Evolutionary conservation across 1,140 invertebrate species (phyloP).

Genomic region (Procambarus virginalis): DNA sequence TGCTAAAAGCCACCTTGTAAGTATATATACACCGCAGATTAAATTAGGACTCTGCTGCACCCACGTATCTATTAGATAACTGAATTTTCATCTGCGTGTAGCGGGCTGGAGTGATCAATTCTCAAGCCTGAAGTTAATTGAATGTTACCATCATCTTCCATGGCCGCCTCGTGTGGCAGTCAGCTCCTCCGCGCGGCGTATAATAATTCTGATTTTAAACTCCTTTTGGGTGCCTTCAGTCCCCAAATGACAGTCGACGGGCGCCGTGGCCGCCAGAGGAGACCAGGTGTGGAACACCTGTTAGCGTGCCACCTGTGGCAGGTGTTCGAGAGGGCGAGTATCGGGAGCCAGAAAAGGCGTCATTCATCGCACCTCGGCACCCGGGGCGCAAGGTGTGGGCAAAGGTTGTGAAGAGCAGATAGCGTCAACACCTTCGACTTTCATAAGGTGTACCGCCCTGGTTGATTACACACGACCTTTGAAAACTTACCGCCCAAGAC

Average conservation of each 20-base stretch:
- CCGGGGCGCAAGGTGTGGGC: slow-evolving; percentile 29
- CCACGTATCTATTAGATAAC: slow-evolving; percentile 49
- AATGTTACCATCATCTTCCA: slow-evolving; percentile 59
- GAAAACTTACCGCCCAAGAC: slow-evolving; percentile 37
- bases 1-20: slow-evolving; percentile 41
- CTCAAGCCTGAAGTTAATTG: slow-evolving; percentile 56
- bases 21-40: slow-evolving; percentile 47
- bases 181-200: slow-evolving; percentile 2
- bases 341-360: background rate
- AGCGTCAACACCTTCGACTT: slow-evolving; percentile 54
- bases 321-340: background rate
- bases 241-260: background rate
- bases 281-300: background rate
- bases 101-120: slow-evolving; percentile 48
- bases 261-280: background rate
- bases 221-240: background rate
- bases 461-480: slow-evolving; percentile 58
- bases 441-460: slow-evolving; percentile 51
- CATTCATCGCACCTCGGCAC: slow-evolving; percentile 25
- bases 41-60: slow-evolving; percentile 40
- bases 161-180: slow-evolving; percentile 36
- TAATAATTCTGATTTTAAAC: slow-evolving; percentile 3
- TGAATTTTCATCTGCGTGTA: slow-evolving; percentile 43
- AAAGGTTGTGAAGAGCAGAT: slow-evolving; percentile 54
- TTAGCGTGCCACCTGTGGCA: background rate